A percentile compares a stretch with the other conserved stretches of the same genome.
Evolutionary conservation across 1,140 invertebrate species (phyloP).

Genomic region (Drosophila setifemur): DNA sequence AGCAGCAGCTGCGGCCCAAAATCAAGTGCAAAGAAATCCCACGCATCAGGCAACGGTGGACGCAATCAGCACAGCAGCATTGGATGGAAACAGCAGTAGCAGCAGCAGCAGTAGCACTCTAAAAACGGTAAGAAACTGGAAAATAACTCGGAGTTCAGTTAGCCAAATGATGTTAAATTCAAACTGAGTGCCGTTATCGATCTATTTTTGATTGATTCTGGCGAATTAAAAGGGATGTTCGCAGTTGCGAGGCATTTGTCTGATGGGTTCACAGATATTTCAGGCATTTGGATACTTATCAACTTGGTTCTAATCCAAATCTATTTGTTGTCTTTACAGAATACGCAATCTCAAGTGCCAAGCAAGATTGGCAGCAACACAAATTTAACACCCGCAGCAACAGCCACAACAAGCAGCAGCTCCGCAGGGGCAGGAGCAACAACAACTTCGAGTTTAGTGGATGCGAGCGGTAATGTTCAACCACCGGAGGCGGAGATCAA

Average conservation of each 20-base stretch:
- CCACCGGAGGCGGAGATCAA: constrained; percentile 85
- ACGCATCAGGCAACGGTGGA: constrained; percentile 14
- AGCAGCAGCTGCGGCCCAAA: constrained; percentile 52
- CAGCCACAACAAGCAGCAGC: constrained; percentile 14
- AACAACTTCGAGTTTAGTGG: constrained; percentile 28
- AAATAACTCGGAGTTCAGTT: neutral
- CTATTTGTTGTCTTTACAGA: constrained; percentile 29
- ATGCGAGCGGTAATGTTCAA: constrained; percentile 65
- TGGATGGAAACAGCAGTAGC: constrained; percentile 45
- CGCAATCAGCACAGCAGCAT: constrained; percentile 20
- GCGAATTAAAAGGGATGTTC: constrained; percentile 52
- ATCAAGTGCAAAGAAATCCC: constrained; percentile 22
- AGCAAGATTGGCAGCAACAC: constrained; percentile 44
- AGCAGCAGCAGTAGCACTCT: constrained; percentile 25
- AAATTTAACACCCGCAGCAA: constrained; percentile 7
- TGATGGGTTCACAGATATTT: constrained; percentile 10
- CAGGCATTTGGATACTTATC: too few relatives aligned
- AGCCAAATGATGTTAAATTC: constrained; percentile 47
- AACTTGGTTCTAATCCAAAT: neutral
- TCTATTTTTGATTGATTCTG: constrained; percentile 64
- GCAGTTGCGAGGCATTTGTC: constrained; percentile 76
- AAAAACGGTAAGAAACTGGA: constrained; percentile 58
- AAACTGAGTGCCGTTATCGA: constrained; percentile 45
- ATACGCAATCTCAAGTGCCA: constrained; percentile 76
- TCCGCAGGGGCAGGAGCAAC: constrained; percentile 4